Conservation (phyloP, 2,888 invertebrate genomes). For the Hartigia nigra region DNA sequence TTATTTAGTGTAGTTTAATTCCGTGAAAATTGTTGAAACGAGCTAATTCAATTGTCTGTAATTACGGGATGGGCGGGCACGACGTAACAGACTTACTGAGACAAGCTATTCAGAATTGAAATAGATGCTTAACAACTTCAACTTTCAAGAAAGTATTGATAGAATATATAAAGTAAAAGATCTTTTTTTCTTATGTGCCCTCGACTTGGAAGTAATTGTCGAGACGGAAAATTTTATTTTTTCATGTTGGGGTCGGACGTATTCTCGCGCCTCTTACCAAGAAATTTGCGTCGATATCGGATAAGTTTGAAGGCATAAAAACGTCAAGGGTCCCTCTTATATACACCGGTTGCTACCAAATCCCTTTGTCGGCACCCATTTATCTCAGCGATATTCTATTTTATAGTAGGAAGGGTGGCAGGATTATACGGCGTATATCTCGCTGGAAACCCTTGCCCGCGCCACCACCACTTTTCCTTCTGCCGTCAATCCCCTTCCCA, state of each 20-base stretch:
- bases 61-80: not conserved
- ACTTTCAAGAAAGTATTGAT: not conserved
- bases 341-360: constrained; percentile 21
- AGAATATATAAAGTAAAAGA: not conserved
- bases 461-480: not conserved
- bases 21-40: not conserved
- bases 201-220: not conserved
- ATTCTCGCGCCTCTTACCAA: not conserved
- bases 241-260: not conserved
- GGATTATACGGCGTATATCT: constrained; percentile 26
- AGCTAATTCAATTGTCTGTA: not conserved
- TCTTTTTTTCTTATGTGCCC: not conserved
- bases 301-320: constrained; percentile 7
- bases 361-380: constrained; percentile 24
- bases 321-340: constrained; percentile 6
- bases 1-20: not conserved
- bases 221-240: not conserved
- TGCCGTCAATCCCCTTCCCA: not conserved
- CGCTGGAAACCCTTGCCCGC: constrained; percentile 25
- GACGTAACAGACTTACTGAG: too few relatives aligned
- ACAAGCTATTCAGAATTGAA: not conserved
- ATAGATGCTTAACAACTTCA: not conserved
- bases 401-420: constrained; percentile 20
- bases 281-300: constrained; percentile 10
- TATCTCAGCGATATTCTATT: constrained; percentile 25